Conservation (phyloP, 2,888 invertebrate species). For the Cylindroiulus punctatus region DNA sequence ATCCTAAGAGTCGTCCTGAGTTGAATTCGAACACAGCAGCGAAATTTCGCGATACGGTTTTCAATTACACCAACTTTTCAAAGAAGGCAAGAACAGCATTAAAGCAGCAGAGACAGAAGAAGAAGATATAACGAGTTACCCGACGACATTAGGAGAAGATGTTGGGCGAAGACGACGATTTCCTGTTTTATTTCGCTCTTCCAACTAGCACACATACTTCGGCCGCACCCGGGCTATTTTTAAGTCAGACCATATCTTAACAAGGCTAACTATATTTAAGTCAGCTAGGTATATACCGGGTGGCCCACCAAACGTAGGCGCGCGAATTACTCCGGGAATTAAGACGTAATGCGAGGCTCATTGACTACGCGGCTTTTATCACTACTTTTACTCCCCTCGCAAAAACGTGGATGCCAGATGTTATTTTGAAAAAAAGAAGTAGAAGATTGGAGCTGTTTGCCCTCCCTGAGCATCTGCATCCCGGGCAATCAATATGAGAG, state of each 20-base stretch:
- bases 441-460: not conserved
- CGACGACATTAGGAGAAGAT: constrained; percentile 36
- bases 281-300: not conserved
- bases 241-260: constrained; percentile 48
- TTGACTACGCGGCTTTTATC: constrained; percentile 32
- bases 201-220: constrained; percentile 51
- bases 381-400: not conserved
- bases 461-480: not conserved
- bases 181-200: constrained; percentile 44
- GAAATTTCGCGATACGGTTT: constrained; percentile 3
- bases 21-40: not conserved
- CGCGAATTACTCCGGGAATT: not conserved
- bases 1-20: not conserved
- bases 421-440: not conserved
- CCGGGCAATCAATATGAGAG: not conserved
- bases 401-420: constrained; percentile 34
- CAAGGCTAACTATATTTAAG: constrained; percentile 52
- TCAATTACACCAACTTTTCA: constrained; percentile 14
- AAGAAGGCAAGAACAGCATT: not conserved
- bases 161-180: not conserved
- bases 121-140: constrained; percentile 19
- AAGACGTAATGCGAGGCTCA: constrained; percentile 5
- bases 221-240: constrained; percentile 48
- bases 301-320: not conserved
- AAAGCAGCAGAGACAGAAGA: not conserved